Evolutionary conservation across 2,113 vertebrate genomes (phyloP), one percentile per base, ranked within the genome.

Genomic region (Myiopsitta monachus): DNA sequence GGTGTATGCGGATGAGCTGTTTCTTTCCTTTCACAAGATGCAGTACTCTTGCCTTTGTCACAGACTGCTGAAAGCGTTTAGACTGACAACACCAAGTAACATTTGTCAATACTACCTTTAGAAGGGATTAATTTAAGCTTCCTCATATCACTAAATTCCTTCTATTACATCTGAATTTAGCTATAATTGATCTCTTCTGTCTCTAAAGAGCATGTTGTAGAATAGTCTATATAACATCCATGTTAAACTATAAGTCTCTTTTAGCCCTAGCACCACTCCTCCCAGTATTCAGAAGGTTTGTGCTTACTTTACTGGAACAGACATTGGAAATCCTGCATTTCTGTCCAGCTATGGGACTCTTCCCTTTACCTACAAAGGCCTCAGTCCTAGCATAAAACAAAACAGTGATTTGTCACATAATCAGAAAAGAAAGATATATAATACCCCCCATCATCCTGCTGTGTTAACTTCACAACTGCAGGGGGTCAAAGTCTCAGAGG

Each of bases 171-270:
- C 91, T 95, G 79, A 94, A 46, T 95, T 96, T 95, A 94, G 75
- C 78, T 85, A 80, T 94, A 96, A 96, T 95, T 96, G 93, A 95
- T 95, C 91, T 95, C n/a, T 79, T 90, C 67, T 93, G 82, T 90
- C 91, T 91, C 87, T 94, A 69, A 82, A 92, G 49, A 89, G 49
- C 68, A 39, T 43, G 52, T 54, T 78, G 61, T 87, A 83, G 59
- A 90, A 79, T 92, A 94, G 96, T 94, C 74, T 89, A 69, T 91
- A 66, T 57, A 82, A 68, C 72, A 75, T 75, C 62, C 5, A 1
- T 92, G n/a, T 68, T 92, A 95, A 92, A 95, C 89, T 63, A 83
- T 52, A 85, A 1, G 9, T 36, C 47, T 84, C 18, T 90, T 83
- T 83, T 87, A 85, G 15, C 67, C 61, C 27, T 73, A 44, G 64